phyloP scores from a whole-genome alignment of 2,888 invertebrate genomes.

The Abscondita cerata region DNA sequence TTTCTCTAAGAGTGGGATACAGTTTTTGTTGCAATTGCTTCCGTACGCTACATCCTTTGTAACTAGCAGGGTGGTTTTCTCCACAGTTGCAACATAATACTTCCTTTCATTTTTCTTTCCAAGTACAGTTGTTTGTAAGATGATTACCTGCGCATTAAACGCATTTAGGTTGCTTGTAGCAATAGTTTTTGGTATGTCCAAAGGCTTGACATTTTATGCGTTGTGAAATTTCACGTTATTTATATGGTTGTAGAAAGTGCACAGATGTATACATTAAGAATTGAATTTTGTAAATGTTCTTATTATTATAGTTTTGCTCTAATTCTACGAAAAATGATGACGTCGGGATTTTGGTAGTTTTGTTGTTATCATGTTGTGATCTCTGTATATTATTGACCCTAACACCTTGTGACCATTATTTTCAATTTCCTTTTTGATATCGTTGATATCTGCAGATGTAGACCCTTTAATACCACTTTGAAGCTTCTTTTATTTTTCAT shows the following conservation, averaged over 20 bases:
- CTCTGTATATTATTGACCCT: not conserved
- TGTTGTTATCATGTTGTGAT: not conserved
- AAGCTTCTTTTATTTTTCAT: conserved; percentile 30
- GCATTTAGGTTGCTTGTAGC: conserved; percentile 8
- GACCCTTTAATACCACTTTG: too few relatives aligned
- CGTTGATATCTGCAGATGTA: too few relatives aligned
- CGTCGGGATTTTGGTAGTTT: not conserved
- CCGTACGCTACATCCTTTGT: conserved; percentile 8
- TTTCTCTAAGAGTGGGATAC: conserved; percentile 13
- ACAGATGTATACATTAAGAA: not conserved
- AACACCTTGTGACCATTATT: too few relatives aligned
- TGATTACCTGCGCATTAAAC: not conserved
- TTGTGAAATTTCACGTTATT: conserved; percentile 11
- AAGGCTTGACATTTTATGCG: conserved; percentile 2
- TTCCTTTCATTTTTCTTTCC: conserved; percentile 4
- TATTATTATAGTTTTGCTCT: conserved; percentile 1
- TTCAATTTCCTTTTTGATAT: too few relatives aligned
- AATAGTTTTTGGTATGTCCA: conserved; percentile 8
- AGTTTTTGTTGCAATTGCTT: conserved; percentile 14
- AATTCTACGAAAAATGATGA: conserved; percentile 1
- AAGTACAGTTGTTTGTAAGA: conserved; percentile 9
- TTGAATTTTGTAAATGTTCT: not conserved
- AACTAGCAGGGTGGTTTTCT: conserved; percentile 10
- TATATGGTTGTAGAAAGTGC: conserved; percentile 3
- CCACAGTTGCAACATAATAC: conserved; percentile 4